Percentiles rank a stretch among this genome's conserved stretches.
These are phyloP conservation scores for Brachypterus glaber DNA, from an alignment of 2,888 invertebrate species.

Conservation along the genomic window DNA sequence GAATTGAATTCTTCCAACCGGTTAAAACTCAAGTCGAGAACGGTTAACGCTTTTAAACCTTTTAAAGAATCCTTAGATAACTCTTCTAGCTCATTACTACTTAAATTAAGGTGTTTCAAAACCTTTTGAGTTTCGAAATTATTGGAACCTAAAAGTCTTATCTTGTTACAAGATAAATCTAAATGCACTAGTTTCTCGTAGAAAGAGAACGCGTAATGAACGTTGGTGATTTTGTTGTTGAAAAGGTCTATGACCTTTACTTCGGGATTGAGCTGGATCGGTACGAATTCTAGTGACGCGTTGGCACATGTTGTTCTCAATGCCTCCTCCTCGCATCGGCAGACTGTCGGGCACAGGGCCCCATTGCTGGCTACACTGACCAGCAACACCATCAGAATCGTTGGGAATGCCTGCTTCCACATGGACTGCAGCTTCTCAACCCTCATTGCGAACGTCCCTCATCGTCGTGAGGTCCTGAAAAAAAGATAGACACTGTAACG, in stretches of 20 bases:
- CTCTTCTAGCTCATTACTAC: constrained; percentile 61
- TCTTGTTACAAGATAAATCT: constrained; percentile 73
- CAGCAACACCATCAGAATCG: constrained; percentile 41
- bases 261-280: constrained; percentile 83
- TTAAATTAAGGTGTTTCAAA: constrained; percentile 66
- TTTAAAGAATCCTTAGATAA: constrained; percentile 68
- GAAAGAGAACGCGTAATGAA: constrained; percentile 69
- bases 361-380: constrained; percentile 32
- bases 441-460: too few species aligned
- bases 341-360: constrained; percentile 63
- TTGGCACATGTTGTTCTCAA: constrained; percentile 67
- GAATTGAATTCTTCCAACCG: constrained; percentile 63
- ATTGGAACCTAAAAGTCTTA: constrained; percentile 68
- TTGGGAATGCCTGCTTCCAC: too few species aligned
- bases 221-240: constrained; percentile 70
- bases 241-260: constrained; percentile 73
- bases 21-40: constrained; percentile 69
- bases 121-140: constrained; percentile 72
- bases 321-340: constrained; percentile 72
- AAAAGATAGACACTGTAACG: too few species aligned
- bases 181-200: constrained; percentile 71
- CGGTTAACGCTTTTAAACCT: constrained; percentile 57
- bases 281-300: constrained; percentile 73
- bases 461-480: too few species aligned
- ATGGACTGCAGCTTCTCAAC: too few species aligned